These are phyloP conservation scores for Isotomurus palustris DNA, from an alignment of 2,888 invertebrate genomes.

Conservation along the genomic window DNA sequence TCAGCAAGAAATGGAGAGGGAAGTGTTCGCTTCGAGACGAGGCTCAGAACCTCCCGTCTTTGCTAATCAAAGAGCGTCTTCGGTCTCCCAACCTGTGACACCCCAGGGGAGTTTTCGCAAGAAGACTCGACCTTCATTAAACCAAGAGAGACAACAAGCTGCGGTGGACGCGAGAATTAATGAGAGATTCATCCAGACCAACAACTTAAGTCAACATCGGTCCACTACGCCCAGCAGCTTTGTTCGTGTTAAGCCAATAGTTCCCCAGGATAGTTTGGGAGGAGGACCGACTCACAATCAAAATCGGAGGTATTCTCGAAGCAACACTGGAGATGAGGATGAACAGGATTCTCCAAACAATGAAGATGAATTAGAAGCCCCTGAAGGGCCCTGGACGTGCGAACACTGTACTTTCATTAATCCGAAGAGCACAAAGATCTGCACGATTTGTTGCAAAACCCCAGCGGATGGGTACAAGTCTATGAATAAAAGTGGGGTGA, in stretches of 20 bases:
- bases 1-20: conserved; percentile 33
- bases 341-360: conserved; percentile 11
- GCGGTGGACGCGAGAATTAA: background rate
- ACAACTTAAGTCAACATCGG: background rate
- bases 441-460: conserved; percentile 82
- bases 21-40: conserved; percentile 24
- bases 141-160: background rate
- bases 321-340: background rate
- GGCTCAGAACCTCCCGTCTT: conserved; percentile 31
- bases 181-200: conserved; percentile 1
- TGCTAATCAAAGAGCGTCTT: conserved; percentile 10
- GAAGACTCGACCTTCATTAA: conserved; percentile 13
- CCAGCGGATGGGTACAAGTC: conserved; percentile 21
- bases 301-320: background rate
- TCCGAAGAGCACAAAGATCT: conserved; percentile 70
- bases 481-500: conserved; percentile 6
- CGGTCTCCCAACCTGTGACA: conserved; percentile 38
- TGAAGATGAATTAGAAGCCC: conserved; percentile 23
- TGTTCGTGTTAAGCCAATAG: conserved; percentile 17
- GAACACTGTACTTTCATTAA: conserved; percentile 88
- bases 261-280: background rate
- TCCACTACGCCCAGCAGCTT: conserved; percentile 27
- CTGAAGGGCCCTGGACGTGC: conserved; percentile 66
- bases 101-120: conserved; percentile 40
- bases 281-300: background rate